Percentiles rank a stretch among this genome's conserved stretches.
Conservation (phyloP, 2,888 invertebrate species). For the Dioctria linearis region DNA sequence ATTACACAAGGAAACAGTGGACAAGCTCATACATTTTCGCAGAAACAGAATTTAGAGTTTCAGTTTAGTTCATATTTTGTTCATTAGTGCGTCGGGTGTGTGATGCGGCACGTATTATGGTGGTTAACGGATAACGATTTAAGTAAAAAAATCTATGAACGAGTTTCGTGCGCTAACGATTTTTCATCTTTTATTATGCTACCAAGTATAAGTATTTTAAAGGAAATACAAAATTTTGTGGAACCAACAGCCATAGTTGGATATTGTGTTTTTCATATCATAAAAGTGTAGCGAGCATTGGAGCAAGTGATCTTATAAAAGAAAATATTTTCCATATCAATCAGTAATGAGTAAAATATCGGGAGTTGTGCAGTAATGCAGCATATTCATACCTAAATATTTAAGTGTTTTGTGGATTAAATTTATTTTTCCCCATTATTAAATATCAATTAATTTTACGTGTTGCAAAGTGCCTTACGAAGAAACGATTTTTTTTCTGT, state of each 20-base stretch:
- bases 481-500: constrained; percentile 7
- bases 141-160: not conserved
- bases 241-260: not conserved
- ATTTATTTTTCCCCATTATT: not conserved
- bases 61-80: constrained; percentile 22
- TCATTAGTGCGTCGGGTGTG: constrained; percentile 47
- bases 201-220: not conserved
- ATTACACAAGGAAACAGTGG: not conserved
- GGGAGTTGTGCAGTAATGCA: not conserved
- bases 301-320: not conserved
- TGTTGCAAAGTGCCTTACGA: constrained; percentile 33
- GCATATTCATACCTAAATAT: not conserved
- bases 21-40: constrained; percentile 34
- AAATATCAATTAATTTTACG: constrained; percentile 19
- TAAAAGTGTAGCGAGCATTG: not conserved
- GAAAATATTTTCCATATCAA: not conserved
- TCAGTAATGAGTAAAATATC: not conserved
- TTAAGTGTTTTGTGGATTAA: constrained; percentile 14
- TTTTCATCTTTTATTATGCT: not conserved
- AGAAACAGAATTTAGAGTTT: constrained; percentile 34
- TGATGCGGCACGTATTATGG: constrained; percentile 25
- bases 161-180: not conserved
- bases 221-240: too few relatives aligned
- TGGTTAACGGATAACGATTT: constrained; percentile 18
- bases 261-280: not conserved